Base-by-base conservation (phyloP, 2,113 vertebrate genomes). In the Gasterosteus aculeatus region DNA sequence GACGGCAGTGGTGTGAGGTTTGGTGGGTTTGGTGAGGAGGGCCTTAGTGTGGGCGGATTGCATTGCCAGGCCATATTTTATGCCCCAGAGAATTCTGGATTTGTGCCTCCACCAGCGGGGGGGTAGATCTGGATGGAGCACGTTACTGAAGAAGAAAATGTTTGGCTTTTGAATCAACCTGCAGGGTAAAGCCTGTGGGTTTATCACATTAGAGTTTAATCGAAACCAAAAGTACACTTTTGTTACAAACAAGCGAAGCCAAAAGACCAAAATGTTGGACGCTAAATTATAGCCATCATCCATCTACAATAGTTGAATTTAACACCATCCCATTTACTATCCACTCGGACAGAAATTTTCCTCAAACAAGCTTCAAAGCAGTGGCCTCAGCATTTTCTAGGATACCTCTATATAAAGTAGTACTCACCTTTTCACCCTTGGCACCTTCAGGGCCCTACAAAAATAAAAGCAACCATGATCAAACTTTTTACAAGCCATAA, bases 361-460 rank as follows among this genome's bases (percentile, higher is more conserved):
- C 72, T 82, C 80, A 77, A 75, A 85, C 69, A 58, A 77, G 71
- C 60, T 60, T 53, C n/a, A 77, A 44, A 66, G 78, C 10, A 54
- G 81, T 41, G 84, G 22, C 68, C 72, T 42, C 59, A 62, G 54
- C 42, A 60, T 72, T 70, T 78, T 80, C 70, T 77, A 77, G 71
- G 19, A 72, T 15, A 19, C 11, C 18, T 47, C 2, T 39, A 59
- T 18, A 14, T 56, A 63, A 47, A 60, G 7, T n/a, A 78, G 84
- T 72, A 94, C 96, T 96, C 92, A 98, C 98, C 97, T 99, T 99
- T 78, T 99, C 97, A 82, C 98, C 98, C 94, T 96, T 95, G 63
- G 92, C 94, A 95, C 98, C 97, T 72, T 96, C 94, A 88, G 96
- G 92, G 39, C 98, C 98, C 97, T 99, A 83, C 68, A 80, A 93